Base-by-base conservation (phyloP, 2,797 vertebrate species). In the Arrhamphus sclerolepis region DNA sequence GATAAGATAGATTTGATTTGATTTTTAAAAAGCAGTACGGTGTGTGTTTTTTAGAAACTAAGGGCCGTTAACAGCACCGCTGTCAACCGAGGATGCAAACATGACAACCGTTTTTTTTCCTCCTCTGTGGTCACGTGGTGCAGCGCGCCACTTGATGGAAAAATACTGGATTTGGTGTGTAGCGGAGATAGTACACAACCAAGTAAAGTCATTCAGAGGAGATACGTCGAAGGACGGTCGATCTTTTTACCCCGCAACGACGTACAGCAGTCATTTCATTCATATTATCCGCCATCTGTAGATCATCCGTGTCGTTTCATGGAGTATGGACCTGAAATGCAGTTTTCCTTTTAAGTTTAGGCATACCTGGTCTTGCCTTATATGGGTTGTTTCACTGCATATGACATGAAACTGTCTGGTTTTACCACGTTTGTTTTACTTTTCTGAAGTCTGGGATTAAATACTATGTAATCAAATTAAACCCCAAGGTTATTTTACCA, bases 121-220 rank as follows among this genome's bases (percentile, higher is more conserved):
- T 44, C 42, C 66, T 70, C 64, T 42, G 56, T 51, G 78, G 76
- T 92, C 92, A 93, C 93, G 92, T 93, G 92, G 90, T 84, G 48
- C 72, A 82, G 84, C 86, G 84, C 86, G 88, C 89, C 87, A 92
- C 89, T 93, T 93, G 92, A 93, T 94, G 93, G 93, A 94, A 94
- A 94, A 94, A 92, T 94, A 94, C 93, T 90, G 92, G 93, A 92
- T 92, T 94, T 91, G 78, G 89, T 89, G 89, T 88, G 81, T 82
- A 85, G 86, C 66, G 76, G 77, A 83, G 83, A 86, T 72, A 63
- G 83, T 77, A 82, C 87, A 87, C 87, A 80, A 78, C 73, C 82
- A 76, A 82, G 80, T 75, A 84, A 89, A 92, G 88, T 90, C 87
- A 85, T 74, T 77, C 78, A 78, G 66, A 59, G 58, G 77, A 80